These are phyloP conservation scores for Trinorchestia longiramus DNA, from an alignment of 1,140 invertebrate species.

Conservation along the genomic window DNA sequence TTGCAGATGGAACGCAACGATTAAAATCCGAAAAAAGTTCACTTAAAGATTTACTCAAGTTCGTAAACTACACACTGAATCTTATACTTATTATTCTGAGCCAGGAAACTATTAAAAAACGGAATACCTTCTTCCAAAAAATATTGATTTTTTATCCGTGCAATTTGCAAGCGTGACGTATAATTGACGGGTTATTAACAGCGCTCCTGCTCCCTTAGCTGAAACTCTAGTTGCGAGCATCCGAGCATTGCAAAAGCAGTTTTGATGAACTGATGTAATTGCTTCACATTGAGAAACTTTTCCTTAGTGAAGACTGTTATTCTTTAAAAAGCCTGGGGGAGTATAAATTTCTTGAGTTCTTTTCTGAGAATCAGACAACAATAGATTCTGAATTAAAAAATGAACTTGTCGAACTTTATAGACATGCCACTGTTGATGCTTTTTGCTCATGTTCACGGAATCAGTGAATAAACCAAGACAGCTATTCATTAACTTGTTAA, in stretches of 20 bases:
- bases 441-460: not conserved
- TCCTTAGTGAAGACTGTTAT: not conserved
- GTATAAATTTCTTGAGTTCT: too few species aligned
- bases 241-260: not conserved
- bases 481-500: too few species aligned
- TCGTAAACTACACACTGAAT: too few species aligned
- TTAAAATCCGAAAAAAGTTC: too few species aligned
- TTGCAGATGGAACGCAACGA: too few species aligned
- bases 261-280: not conserved
- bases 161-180: not conserved
- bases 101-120: too few species aligned
- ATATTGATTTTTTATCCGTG: not conserved
- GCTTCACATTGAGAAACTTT: not conserved
- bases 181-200: not conserved
- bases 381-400: not conserved
- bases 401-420: not conserved
- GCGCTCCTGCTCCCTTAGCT: not conserved
- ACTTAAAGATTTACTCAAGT: too few species aligned
- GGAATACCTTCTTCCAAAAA: not conserved
- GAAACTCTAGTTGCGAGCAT: not conserved
- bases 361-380: not conserved
- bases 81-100: too few species aligned
- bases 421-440: not conserved
- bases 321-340: not conserved
- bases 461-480: too few species aligned